Base-by-base conservation (phyloP, 2,888 invertebrate species). In the Cheilosia variabilis region DNA sequence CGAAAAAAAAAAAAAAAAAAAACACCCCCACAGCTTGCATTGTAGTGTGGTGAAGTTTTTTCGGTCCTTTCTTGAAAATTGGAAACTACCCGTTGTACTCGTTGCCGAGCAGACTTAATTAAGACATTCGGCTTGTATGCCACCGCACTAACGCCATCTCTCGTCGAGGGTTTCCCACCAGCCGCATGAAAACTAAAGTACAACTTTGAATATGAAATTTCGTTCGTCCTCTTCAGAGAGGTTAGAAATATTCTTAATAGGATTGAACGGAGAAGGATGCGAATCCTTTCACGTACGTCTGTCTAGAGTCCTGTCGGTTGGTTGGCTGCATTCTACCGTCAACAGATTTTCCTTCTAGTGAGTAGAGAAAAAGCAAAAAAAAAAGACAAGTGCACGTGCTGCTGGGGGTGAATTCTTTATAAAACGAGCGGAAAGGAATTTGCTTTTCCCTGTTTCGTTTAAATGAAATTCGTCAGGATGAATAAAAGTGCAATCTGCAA, bases 81-180 rank as follows among this genome's bases (percentile, higher is more conserved):
- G 71, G 63, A 81, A 80, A 86, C 72, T 80, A 80, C 52, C 2
- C 13, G 22, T 52, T 10, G 19, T 22, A 22, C 22, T 50, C 22
- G 22, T 22, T 50, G 50, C 66, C 80, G 76, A 77, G 86, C 52
- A 72, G 81, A 81, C 81, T 86, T 86, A 86, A 86, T 86, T 81
- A 86, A 86, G 81, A 86, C 63, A 81, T 86, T 81, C 76, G 84
- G 76, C 55, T 71, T 80, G 63, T 75, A 19, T 41, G 22, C 17
- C 31, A 66, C 43, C 41, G 43, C 37, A 79, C 31, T 58, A 62
- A 62, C 60, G 47, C 73, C 52, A 66, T 66, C 47, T 58, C 69
- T 47, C 50, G 52, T 60, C 60, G 41, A 50, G 37, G 60, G 27
- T 17, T 71, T n/a, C 37, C 34, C 15, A 7, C 15, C 27, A 31